These are phyloP conservation scores for Premnoplex brunnescens DNA, from an alignment of 2,797 vertebrate genomes.

Conservation along the genomic window DNA sequence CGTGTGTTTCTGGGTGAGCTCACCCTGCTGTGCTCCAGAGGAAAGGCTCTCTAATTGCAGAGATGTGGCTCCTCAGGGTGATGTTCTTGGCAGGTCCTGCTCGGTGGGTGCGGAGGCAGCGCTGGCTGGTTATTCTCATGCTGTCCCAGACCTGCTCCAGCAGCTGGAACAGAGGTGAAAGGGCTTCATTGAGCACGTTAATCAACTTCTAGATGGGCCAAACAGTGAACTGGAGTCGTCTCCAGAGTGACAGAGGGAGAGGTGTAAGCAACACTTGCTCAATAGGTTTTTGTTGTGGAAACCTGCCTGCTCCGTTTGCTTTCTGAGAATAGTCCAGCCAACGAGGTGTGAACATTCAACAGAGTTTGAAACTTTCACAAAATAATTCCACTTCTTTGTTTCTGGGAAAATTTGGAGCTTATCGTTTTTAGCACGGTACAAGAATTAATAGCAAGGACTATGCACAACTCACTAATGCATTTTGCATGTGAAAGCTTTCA, in stretches of 20 bases:
- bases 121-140: background rate
- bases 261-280: background rate
- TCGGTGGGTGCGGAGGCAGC: background rate
- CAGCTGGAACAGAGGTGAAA: background rate
- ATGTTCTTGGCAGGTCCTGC: background rate
- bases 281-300: background rate
- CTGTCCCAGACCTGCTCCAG: background rate
- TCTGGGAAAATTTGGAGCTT: background rate
- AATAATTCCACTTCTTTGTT: background rate
- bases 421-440: background rate
- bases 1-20: background rate
- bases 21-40: background rate
- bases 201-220: background rate
- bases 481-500: background rate
- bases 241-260: background rate
- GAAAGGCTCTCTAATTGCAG: background rate
- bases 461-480: background rate
- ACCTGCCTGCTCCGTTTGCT: background rate
- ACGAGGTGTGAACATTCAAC: background rate
- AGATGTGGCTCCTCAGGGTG: background rate
- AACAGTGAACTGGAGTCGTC: background rate
- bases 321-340: background rate
- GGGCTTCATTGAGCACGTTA: fast-evolving
- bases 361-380: background rate
- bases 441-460: background rate